Evolutionary conservation across 2,113 vertebrate genomes (phyloP), one percentile per base, ranked within the genome.

Genomic region (Centropristis striata): DNA sequence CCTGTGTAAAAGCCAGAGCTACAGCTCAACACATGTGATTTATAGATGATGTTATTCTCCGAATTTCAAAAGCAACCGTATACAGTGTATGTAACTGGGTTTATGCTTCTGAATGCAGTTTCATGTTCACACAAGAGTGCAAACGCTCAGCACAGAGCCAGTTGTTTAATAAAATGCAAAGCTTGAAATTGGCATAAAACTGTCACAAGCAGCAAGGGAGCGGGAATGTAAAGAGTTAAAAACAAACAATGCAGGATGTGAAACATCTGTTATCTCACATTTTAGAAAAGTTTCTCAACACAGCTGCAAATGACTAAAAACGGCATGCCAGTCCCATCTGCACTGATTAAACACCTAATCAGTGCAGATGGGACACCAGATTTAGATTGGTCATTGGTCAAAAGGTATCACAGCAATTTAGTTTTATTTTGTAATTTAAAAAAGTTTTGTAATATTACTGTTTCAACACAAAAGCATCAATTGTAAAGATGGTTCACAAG

Each of bases 61-160:
- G 23, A 8, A 44, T 53, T 75, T 68, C 27, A 76, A 36, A 63
- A 64, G 57, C 77, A 61, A n/a, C 10, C 6, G 18, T 50, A 49
- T 57, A 28, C 9, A 23, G 21, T 57, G 16, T 14, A 27, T 37
- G 47, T 46, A 28, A 64, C 11, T 49, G 23, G 32, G 3, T 39
- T n/a, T 15, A 5, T 21, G 42, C 23, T 59, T 55, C 21, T 64
- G 16, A n/a, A 57, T 28, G 27, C 12, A 57, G 41, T 57, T 55
- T 65, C 16, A 42, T 68, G 49, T 69, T 42, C 18, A 42, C 36
- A 54, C 36, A 42, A 39, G 37, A 25, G 32, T 8, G 14, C 13
- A 39, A 37, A 51, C 20, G 23, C 41, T 51, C 3, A 1, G 61
- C 9, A n/a, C 46, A 51, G 14, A 51, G 32, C n/a, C 53, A 41